Evolutionary conservation across 2,888 invertebrate genomes (phyloP).

Genomic region (Rapana venosa): DNA sequence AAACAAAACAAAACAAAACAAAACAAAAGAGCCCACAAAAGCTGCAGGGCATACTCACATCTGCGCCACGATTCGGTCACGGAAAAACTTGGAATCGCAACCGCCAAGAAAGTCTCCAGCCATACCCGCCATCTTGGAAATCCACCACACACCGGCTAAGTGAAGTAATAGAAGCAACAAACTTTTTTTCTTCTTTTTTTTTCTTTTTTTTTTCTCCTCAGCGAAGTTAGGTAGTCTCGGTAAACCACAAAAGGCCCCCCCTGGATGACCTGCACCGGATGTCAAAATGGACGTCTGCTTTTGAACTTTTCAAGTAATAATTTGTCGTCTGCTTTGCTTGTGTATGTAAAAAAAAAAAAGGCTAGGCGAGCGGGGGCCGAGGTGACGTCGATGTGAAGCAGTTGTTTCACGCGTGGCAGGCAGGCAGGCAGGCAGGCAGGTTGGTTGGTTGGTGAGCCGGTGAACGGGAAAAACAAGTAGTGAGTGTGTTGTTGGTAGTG

Average conservation of each 20-base stretch:
- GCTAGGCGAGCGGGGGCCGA: not conserved
- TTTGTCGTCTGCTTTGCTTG: no score
- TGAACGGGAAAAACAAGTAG: no score
- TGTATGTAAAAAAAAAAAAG: no score
- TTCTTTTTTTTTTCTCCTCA: no score
- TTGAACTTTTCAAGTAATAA: no score
- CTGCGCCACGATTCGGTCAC: conserved; percentile 48
- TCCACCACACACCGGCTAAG: not conserved
- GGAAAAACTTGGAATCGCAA: conserved; percentile 49
- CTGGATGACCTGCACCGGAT: not conserved
- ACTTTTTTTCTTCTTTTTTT: no score
- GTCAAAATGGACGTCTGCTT: not conserved
- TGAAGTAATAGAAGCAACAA: no score
- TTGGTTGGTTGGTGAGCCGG: no score
- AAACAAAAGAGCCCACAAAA: not conserved
- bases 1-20: not conserved
- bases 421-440: no score
- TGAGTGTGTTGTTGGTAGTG: no score
- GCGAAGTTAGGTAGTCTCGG: not conserved
- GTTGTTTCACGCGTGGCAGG: no score
- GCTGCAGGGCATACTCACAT: conserved; percentile 44
- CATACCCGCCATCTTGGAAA: conserved; percentile 38
- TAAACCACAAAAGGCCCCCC: not conserved
- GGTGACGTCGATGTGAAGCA: not conserved
- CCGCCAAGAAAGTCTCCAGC: conserved; percentile 50